Evolutionary conservation across 2,113 vertebrate genomes (phyloP).

Genomic region (Engraulis encrasicolus): DNA sequence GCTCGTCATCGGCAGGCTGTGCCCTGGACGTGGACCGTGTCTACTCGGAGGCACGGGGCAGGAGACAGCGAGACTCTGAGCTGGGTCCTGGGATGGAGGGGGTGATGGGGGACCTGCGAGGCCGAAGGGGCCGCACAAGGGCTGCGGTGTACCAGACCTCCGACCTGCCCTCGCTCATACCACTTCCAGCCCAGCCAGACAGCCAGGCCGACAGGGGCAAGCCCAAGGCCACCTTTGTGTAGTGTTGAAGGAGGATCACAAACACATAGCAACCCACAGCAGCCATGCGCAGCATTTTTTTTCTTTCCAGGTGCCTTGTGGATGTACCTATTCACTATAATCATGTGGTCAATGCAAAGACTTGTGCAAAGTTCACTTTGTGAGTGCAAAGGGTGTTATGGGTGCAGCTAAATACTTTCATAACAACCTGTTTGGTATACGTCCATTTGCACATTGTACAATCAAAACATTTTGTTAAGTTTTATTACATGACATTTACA

Average conservation of each 20-base stretch:
- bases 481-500: not conserved
- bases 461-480: not conserved
- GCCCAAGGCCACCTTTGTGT: conserved; percentile 92
- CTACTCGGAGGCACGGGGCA: conserved; percentile 25
- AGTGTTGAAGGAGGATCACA: not conserved
- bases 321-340: not conserved
- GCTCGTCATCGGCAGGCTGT: conserved; percentile 54
- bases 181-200: conserved; percentile 64
- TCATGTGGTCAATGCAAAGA: not conserved
- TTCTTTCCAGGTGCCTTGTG: not conserved
- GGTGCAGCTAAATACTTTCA: no score
- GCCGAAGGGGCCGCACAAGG: conserved; percentile 77
- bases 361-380: not conserved
- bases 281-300: not conserved
- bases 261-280: not conserved
- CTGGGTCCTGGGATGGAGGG: conserved; percentile 78
- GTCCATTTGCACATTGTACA: not conserved
- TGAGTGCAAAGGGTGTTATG: not conserved
- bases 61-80: conserved; percentile 53
- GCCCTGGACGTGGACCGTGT: conserved; percentile 84
- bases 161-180: conserved; percentile 71
- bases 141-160: conserved; percentile 76
- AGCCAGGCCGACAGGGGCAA: conserved; percentile 65
- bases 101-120: conserved; percentile 73
- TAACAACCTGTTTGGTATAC: not conserved